These are phyloP conservation scores for Drosophila peninsularis DNA, from an alignment of 2,888 invertebrate genomes.

Conservation along the genomic window DNA sequence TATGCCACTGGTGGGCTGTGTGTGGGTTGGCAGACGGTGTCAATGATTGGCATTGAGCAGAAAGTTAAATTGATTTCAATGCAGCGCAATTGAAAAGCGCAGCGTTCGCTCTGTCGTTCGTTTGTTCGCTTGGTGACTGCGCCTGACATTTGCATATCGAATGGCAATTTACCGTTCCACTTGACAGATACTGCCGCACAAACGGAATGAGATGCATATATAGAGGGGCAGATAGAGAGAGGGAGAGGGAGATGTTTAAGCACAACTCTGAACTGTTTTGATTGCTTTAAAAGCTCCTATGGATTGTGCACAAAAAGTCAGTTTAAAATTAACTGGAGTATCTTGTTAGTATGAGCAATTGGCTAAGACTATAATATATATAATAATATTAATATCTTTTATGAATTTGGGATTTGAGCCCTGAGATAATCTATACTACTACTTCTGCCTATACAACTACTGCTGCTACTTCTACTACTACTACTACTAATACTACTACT, in stretches of 20 bases:
- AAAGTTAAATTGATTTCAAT: constrained; percentile 81
- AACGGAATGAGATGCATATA: constrained; percentile 10
- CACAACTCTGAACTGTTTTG: constrained; percentile 9
- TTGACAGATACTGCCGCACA: constrained; percentile 55
- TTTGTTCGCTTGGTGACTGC: constrained; percentile 56
- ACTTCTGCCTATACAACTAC: no score
- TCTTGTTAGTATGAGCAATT: background rate
- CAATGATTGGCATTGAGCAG: constrained; percentile 80
- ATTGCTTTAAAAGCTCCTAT: constrained; percentile 23
- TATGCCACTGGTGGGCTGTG: background rate
- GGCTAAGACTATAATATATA: background rate
- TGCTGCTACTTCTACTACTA: no score
- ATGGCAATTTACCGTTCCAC: constrained; percentile 74
- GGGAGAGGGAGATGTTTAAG: background rate
- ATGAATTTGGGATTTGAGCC: no score
- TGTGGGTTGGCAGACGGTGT: constrained; percentile 56
- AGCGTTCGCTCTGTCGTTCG: constrained; percentile 48
- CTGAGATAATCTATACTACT: no score
- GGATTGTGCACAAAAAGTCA: background rate
- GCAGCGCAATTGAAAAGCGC: constrained; percentile 75
- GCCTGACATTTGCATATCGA: constrained; percentile 79
- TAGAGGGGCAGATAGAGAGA: no score
- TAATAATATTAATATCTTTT: no score
- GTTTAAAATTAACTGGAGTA: background rate
- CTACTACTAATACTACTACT: no score